Conservation (phyloP, 2,113 vertebrate genomes). For the Notarius lentiginosus region DNA sequence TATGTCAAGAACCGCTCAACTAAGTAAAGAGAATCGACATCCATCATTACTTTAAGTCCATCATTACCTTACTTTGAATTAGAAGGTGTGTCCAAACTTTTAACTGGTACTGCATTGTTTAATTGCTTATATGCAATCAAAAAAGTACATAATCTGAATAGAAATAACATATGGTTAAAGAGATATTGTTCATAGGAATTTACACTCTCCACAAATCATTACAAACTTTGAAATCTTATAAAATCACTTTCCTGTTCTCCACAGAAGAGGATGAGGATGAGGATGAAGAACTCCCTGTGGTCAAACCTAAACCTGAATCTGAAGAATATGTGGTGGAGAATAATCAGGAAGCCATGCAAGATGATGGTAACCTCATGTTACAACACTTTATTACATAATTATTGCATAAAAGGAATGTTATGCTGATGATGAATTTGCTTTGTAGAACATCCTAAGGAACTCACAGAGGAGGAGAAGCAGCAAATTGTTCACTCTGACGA, state of each 20-base stretch:
- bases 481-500: constrained; percentile 87
- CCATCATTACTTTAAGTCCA: too few relatives aligned
- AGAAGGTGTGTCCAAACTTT: too few relatives aligned
- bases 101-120: background rate
- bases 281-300: constrained; percentile 80
- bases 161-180: background rate
- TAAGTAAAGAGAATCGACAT: too few relatives aligned
- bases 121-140: background rate
- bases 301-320: constrained; percentile 77
- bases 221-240: background rate
- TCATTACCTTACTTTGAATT: too few relatives aligned
- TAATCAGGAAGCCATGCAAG: constrained; percentile 79
- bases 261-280: constrained; percentile 78
- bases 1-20: too few relatives aligned
- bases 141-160: background rate
- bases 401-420: background rate
- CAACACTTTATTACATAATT: background rate
- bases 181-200: background rate
- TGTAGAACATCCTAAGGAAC: constrained; percentile 80
- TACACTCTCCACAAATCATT: background rate
- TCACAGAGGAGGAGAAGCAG: constrained; percentile 87
- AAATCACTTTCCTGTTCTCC: constrained; percentile 42
- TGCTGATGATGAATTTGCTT: background rate
- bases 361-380: constrained; percentile 57
- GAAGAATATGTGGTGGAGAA: constrained; percentile 75